These are phyloP conservation scores for Mirza zaza DNA, from an alignment of 2,113 vertebrate genomes.

Conservation along the genomic window DNA sequence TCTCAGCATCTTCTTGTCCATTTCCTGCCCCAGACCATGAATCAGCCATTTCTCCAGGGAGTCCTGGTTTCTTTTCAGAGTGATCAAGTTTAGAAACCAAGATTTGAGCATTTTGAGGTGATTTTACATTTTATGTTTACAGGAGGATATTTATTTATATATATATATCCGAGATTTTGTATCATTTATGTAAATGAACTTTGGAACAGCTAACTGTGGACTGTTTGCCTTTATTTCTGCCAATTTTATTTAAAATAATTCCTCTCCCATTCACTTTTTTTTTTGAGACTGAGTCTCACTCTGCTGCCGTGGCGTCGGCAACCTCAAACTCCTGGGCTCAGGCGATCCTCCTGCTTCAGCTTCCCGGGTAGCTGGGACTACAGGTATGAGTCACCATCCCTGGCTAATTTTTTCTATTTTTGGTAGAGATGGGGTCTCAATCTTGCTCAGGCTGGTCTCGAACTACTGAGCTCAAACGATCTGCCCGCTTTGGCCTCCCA, in stretches of 20 bases:
- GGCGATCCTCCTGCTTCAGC: too few relatives aligned
- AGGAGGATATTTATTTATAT: neutral
- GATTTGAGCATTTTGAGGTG: neutral
- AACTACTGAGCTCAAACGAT: too few relatives aligned
- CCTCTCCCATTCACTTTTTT: too few relatives aligned
- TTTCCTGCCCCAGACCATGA: neutral
- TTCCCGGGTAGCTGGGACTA: too few relatives aligned
- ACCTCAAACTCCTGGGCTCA: too few relatives aligned
- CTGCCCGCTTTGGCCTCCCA: too few relatives aligned
- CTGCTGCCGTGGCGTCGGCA: too few relatives aligned
- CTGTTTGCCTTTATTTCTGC: neutral
- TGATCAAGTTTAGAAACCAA: neutral
- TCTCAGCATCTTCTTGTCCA: neutral
- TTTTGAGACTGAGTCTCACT: too few relatives aligned
- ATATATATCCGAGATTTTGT: neutral
- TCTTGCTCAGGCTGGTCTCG: too few relatives aligned
- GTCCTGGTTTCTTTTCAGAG: neutral
- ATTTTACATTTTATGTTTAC: neutral
- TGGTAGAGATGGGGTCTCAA: too few relatives aligned
- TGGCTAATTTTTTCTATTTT: too few relatives aligned
- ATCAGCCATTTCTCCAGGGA: neutral
- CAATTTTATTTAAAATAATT: neutral
- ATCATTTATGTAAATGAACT: neutral
- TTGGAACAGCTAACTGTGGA: neutral
- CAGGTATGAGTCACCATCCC: too few relatives aligned